Base-by-base conservation (phyloP, 2,888 invertebrate genomes). In the Melipona bicolor region DNA sequence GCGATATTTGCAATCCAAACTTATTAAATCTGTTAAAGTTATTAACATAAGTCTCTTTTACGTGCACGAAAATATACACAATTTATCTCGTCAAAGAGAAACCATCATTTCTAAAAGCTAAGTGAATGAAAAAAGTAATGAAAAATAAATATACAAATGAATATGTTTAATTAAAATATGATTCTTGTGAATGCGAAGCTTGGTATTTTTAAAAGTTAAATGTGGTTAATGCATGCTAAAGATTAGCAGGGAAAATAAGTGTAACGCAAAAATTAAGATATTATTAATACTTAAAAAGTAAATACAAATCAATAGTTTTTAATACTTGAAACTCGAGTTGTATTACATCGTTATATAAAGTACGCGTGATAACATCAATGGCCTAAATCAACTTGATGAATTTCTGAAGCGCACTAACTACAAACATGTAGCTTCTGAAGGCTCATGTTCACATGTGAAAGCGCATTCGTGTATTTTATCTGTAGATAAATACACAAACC, bases 371-470 rank as follows among this genome's bases (percentile, higher is more conserved):
- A 36, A n/a, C 21, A 9, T 17, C 36, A 36, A 36, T 32, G 36
- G 13, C 36, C 36, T 64, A 15, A 65, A 65, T 65, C 64, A 65
- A 65, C 64, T 36, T n/a, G 21, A 65, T 65, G n/a, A 65, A 65
- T 36, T 65, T 36, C 36, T 65, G 36, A 65, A 36, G 64, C 36
- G 15, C 13, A 19, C 13, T 5, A 62, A 27, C 62, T 62, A n/a
- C 36, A 21, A n/a, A 13, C 21, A 2, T 21, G 62, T 62, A 62
- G 32, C 21, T n/a, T n/a, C 36, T 36, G 36, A 65, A 36, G 36
- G 15, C n/a, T 65, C n/a, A 15, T 36, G 21, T 36, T 6, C 64
- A 65, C 21, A 21, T n/a, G 5, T 36, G 21, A 21, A 32, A 65
- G 11, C 32, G 62, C 19, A 9, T 24, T 32, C 27, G 1, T 61